Percentiles rank a stretch among this genome's conserved stretches.
These are phyloP conservation scores for Xestia ashworthii DNA, from an alignment of 2,888 invertebrate genomes.

Conservation along the genomic window DNA sequence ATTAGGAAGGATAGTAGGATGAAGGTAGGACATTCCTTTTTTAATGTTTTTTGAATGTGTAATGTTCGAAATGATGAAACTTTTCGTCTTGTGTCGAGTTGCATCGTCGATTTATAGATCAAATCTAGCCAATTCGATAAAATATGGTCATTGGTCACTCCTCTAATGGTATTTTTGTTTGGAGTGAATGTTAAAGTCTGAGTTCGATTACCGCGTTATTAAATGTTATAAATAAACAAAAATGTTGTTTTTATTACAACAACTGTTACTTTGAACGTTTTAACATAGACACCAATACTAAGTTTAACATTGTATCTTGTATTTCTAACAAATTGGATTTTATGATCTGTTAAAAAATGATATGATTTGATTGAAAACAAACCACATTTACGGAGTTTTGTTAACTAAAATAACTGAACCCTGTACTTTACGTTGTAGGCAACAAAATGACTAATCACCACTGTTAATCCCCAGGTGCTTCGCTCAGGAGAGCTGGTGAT, in stretches of 20 bases:
- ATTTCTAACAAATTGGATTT: too few relatives aligned
- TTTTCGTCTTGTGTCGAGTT: not conserved
- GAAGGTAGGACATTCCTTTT: slow-evolving; percentile 81
- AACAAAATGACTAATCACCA: not conserved
- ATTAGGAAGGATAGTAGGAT: slow-evolving; percentile 89
- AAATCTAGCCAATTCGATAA: not conserved
- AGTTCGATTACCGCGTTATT: not conserved
- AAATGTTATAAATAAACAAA: not conserved
- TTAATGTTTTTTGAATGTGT: not conserved
- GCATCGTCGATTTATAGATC: not conserved
- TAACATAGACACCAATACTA: too few relatives aligned
- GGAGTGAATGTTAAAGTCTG: not conserved
- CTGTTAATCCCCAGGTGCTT: slow-evolving; percentile 86
- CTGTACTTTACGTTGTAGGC: not conserved
- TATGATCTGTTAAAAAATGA: too few relatives aligned
- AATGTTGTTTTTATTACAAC: not conserved
- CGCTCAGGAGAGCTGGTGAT: slow-evolving; percentile 95
- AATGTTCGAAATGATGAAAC: not conserved
- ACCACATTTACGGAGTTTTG: not conserved
- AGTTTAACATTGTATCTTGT: too few relatives aligned
- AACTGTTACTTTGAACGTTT: not conserved
- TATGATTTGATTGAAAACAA: not conserved
- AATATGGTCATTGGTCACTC: not conserved
- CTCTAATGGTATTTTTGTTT: not conserved
- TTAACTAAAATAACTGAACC: not conserved